Evolutionary conservation across 1,140 invertebrate genomes (phyloP), one percentile per base, ranked within the genome.

Genomic region (Ceratitis capitata): DNA sequence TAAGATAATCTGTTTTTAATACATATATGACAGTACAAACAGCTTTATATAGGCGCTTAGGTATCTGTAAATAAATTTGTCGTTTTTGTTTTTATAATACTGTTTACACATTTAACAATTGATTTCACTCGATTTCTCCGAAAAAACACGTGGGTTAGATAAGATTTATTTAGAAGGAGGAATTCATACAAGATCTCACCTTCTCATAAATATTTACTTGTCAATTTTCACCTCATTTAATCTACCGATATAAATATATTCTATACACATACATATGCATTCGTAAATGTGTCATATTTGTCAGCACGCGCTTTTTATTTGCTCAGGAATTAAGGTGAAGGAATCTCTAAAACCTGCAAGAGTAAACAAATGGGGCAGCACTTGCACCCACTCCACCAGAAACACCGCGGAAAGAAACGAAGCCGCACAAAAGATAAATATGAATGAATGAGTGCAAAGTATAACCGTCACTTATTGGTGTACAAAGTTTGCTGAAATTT

Each of bases 361-460:
- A 45, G 69, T 78, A 78, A 78, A 32, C 69, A 78, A 78, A 78
- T 78, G 39, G 23, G 45, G 23, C 35, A 78, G 39, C 69, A 78
- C 69, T 78, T 78, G 69, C n/a, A n/a, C 39, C 69, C 42, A 10
- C 39, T 39, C 10, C n/a, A 19, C 61, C 16, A 61, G 6, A 7
- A 29, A 12, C 26, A 47, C 69, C 42, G 45, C 23, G 7, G 19
- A 12, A 78, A 45, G 29, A 78, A 47, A 10, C 42, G 16, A 78
- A 78, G 64, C 16, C 64, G 4, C 14, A 74, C 5, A 74, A 74
- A 23, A 32, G 0, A 14, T 61, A 32, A 1, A 23, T 32, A 26
- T 32, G 58, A 3, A 61, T 61, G 29, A 61, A 16, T 29, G 12
- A 29, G 23, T 64, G 58, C 29, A 2, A 16, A 58, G n/a, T 29